Evolutionary conservation across 2,797 vertebrate species (phyloP), one percentile per base, ranked within the genome.

Genomic region (Emys orbicularis): DNA sequence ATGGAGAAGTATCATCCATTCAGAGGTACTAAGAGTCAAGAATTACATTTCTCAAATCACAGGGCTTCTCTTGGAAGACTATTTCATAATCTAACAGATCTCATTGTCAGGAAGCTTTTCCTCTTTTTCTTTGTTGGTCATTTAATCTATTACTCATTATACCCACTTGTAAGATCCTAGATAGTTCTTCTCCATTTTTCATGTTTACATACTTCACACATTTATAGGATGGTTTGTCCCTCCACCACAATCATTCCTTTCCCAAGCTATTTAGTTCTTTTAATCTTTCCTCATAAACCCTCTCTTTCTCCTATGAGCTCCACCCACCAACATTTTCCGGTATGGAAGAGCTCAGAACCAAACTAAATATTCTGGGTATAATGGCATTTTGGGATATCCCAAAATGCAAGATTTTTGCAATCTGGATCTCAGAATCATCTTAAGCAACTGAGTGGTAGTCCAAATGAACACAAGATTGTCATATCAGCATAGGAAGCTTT

Each of bases 91-190:
- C 96, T 97, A 94, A 97, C 85, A 92, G 90, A 97, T 97, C 97
- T 97, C 53, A 88, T 0, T 53, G 96, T 97, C 96, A 97, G 97
- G 96, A 97, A 97, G 96, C 96, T 96, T 97, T 97, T 96, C 89
- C 97, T 86, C 97, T 97, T 97, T 89, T 89, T 97, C 96, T 90
- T 92, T 92, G 94, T 94, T 91, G 96, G 95, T 97, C 96, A 94
- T 97, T 97, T 79, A 95, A 92, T 96, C 97, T 95, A 97, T 97
- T 97, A 97, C 90, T 97, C 96, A 97, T 93, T 96, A 96, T 93
- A 96, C 94, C 94, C 93, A 97, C 94, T 95, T 95, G 96, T 93
- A 94, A 97, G 95, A 93, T 89, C 83, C 25, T 2, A 92, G 92
- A 93, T 96, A 95, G 93, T 81, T 96, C 93, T 95, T 93, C 88